phyloP scores from a whole-genome alignment of 2,797 vertebrate genomes.

The Saxicola maurus region DNA sequence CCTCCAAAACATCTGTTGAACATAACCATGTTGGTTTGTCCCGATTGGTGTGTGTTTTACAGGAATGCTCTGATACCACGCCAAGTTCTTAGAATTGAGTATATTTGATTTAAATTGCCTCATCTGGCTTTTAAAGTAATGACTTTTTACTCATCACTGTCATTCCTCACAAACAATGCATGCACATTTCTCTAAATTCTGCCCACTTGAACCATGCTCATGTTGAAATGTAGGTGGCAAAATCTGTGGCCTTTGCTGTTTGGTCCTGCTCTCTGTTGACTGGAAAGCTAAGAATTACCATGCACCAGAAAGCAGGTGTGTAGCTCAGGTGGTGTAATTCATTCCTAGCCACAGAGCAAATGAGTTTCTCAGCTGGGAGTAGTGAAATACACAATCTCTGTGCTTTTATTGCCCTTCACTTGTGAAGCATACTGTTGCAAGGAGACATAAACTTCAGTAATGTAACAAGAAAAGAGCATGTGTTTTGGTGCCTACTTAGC shows the following conservation, averaged over 20 bases:
- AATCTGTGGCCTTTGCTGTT: neutral
- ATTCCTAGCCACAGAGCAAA: conserved; percentile 2
- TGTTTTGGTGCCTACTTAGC: neutral
- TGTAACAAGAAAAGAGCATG: neutral
- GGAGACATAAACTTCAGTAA: neutral
- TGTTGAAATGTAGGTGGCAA: neutral
- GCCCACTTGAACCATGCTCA: neutral
- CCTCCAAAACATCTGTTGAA: conserved; percentile 23
- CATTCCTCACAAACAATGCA: neutral
- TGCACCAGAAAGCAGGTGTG: conserved; percentile 21
- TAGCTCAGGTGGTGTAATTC: conserved; percentile 18
- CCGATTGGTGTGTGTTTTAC: neutral
- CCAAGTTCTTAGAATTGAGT: neutral
- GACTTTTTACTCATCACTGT: neutral
- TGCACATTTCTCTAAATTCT: neutral
- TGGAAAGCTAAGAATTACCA: neutral
- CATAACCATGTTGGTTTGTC: neutral
- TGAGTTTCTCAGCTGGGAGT: conserved; percentile 31
- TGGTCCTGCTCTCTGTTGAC: neutral
- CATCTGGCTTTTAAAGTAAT: neutral
- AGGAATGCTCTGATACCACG: neutral
- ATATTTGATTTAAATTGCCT: neutral
- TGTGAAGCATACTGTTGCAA: neutral
- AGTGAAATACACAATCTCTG: neutral
- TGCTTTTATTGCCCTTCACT: neutral